Evolutionary conservation across 2,113 vertebrate species (phyloP).

Genomic region (Pseudopodoces humilis): DNA sequence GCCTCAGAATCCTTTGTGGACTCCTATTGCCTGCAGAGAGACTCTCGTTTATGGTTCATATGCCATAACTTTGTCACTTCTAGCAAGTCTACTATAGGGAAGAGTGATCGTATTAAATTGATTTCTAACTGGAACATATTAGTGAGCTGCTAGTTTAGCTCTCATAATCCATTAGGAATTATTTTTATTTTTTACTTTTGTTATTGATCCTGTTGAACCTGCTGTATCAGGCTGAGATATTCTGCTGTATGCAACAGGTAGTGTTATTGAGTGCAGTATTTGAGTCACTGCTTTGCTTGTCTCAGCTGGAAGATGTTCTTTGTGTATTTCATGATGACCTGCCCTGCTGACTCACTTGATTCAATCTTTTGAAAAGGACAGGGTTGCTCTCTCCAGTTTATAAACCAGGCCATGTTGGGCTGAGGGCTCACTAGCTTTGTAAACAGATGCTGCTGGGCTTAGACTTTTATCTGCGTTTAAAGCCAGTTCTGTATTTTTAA

Average conservation of each 20-base stretch:
- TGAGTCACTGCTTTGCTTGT: not conserved
- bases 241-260: not conserved
- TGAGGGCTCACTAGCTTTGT: not conserved
- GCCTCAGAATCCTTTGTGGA: not conserved
- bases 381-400: not conserved
- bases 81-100: not conserved
- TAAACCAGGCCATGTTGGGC: not conserved
- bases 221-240: not conserved
- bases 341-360: not conserved
- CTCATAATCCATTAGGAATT: not conserved
- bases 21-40: not conserved
- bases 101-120: not conserved
- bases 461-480: not conserved
- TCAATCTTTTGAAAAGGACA: not conserved
- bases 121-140: not conserved
- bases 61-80: not conserved
- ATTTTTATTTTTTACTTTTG: not conserved
- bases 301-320: conserved; percentile 5
- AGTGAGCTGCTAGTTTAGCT: not conserved
- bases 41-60: rapidly evolving
- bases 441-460: not conserved
- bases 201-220: not conserved
- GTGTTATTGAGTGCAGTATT: not conserved
- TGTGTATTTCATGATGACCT: not conserved
- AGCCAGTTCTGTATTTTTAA: not conserved